These are phyloP conservation scores for Otus scops DNA, from an alignment of 2,797 vertebrate genomes.

Conservation along the genomic window DNA sequence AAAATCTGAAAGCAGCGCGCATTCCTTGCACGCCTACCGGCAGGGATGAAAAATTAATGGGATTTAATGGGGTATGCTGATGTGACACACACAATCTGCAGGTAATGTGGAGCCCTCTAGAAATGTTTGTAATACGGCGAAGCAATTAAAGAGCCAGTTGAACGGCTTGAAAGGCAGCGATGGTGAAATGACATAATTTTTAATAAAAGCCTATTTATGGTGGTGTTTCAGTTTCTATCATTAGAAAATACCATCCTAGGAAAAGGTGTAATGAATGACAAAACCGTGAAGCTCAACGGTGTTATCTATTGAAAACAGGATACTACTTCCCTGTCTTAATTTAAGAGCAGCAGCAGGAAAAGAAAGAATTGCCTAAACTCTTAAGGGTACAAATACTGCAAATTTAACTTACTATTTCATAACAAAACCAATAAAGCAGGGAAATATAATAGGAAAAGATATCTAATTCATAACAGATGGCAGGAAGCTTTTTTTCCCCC, in stretches of 20 bases:
- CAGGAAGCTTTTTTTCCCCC: background rate
- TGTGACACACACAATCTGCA: background rate
- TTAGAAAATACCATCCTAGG: background rate
- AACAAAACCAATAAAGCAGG: conserved; percentile 37
- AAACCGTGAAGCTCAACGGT: background rate
- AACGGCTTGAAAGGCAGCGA: background rate
- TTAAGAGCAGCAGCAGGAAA: background rate
- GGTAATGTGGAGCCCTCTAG: background rate
- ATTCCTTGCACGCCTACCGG: background rate
- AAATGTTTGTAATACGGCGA: background rate
- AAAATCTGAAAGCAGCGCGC: background rate
- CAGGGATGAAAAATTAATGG: background rate
- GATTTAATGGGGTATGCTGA: accelerated
- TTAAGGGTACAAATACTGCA: conserved; percentile 3
- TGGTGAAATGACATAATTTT: accelerated
- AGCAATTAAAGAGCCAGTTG: background rate
- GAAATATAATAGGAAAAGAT: conserved; percentile 43
- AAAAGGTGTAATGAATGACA: background rate
- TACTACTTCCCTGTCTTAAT: background rate
- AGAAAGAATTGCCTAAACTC: conserved; percentile 1
- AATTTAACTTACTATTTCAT: conserved; percentile 37
- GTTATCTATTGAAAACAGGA: background rate
- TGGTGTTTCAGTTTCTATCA: accelerated
- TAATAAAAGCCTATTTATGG: background rate
- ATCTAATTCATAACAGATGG: conserved; percentile 68